These are phyloP conservation scores for Ceratina australensis DNA, from an alignment of 1,140 invertebrate genomes.

Conservation along the genomic window DNA sequence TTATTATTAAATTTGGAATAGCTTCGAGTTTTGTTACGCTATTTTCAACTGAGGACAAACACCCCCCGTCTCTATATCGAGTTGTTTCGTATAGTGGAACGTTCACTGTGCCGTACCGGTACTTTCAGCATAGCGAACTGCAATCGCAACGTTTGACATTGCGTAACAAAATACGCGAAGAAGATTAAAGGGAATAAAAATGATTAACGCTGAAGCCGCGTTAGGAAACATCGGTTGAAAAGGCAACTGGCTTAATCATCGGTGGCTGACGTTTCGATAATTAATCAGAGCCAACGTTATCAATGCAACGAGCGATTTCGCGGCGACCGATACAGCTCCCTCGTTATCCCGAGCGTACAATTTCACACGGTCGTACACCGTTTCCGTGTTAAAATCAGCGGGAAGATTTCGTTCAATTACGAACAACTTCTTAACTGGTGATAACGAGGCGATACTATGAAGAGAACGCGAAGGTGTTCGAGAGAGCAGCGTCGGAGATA, in stretches of 20 bases:
- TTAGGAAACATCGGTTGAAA: neutral
- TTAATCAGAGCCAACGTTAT: neutral
- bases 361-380: neutral
- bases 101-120: neutral
- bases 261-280: neutral
- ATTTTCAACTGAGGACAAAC: slow-evolving; percentile 16
- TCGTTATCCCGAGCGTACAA: neutral
- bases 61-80: neutral
- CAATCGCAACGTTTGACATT: neutral
- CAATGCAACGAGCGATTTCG: slow-evolving; percentile 17
- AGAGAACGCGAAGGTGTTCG: neutral
- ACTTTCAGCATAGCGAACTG: no score
- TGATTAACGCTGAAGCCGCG: no score
- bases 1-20: neutral
- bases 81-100: neutral
- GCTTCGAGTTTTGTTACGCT: neutral
- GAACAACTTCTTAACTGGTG: neutral
- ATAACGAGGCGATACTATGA: neutral
- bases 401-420: neutral
- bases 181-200: no score
- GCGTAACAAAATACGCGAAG: neutral
- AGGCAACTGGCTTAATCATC: neutral
- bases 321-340: neutral
- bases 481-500: neutral
- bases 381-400: no score